Evolutionary conservation across 2,888 invertebrate genomes (phyloP).

Genomic region (Elmis aenea): DNA sequence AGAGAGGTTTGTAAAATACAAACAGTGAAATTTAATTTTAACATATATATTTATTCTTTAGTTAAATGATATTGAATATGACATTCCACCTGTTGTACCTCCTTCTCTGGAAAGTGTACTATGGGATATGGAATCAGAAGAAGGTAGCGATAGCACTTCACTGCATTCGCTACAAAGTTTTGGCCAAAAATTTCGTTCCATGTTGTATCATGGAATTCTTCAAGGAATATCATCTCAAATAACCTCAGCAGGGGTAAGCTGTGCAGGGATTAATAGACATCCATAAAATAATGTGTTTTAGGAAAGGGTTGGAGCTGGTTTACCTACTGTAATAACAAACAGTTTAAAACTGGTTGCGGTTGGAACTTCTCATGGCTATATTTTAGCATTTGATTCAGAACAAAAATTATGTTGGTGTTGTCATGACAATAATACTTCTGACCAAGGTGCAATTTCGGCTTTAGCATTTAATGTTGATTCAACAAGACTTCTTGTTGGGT

Average conservation of each 20-base stretch:
- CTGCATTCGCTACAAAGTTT: constrained; percentile 51
- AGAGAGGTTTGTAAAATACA: constrained; percentile 35
- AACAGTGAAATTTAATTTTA: neutral
- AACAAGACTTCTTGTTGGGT: constrained; percentile 75
- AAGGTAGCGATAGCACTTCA: constrained; percentile 55
- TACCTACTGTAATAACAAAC: constrained; percentile 79
- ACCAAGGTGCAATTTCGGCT: constrained; percentile 76
- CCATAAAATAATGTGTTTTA: constrained; percentile 39
- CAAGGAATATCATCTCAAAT: constrained; percentile 89
- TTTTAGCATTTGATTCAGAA: constrained; percentile 78
- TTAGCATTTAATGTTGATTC: constrained; percentile 84
- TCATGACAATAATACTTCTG: constrained; percentile 59
- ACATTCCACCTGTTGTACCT: constrained; percentile 67
- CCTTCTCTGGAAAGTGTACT: constrained; percentile 78
- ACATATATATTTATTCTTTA: constrained; percentile 40
- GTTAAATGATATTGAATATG: constrained; percentile 78
- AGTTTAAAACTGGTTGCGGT: constrained; percentile 75
- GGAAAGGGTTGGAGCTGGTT: constrained; percentile 86
- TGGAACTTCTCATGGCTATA: constrained; percentile 90
- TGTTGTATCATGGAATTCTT: constrained; percentile 72
- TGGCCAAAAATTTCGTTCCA: constrained; percentile 53
- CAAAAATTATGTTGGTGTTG: constrained; percentile 90
- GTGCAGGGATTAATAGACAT: neutral
- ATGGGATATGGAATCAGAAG: constrained; percentile 66
- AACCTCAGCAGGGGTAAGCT: constrained; percentile 73